Conservation (phyloP, 2,113 vertebrate genomes). For the Centropristis striata region DNA sequence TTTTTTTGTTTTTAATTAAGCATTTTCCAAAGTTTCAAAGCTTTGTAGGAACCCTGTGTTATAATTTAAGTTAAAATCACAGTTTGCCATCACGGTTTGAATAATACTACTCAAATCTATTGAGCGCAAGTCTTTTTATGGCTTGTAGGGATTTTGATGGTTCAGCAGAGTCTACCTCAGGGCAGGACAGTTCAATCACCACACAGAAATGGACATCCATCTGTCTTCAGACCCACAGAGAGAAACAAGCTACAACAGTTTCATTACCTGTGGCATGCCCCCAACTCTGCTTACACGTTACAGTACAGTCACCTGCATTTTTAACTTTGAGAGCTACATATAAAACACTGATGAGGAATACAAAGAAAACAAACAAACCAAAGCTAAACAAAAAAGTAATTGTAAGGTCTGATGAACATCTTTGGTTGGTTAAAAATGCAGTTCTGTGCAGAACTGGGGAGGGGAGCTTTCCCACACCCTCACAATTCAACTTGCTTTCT, state of each 20-base stretch:
- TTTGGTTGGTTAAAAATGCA: slow-evolving; percentile 77
- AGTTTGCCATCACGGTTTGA: background rate
- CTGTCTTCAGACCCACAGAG: slow-evolving; percentile 42
- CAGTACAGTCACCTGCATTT: slow-evolving; percentile 23
- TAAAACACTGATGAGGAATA: slow-evolving; percentile 28
- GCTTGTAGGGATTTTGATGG: slow-evolving; percentile 16
- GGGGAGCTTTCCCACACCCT: slow-evolving; percentile 8
- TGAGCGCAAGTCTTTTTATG: background rate
- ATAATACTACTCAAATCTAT: background rate
- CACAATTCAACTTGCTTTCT: slow-evolving; percentile 33
- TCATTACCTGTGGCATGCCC: slow-evolving; percentile 62
- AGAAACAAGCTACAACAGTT: slow-evolving; percentile 31
- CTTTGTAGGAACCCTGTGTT: no score
- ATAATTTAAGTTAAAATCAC: background rate
- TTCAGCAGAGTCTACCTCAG: slow-evolving; percentile 67
- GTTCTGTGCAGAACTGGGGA: slow-evolving; percentile 52
- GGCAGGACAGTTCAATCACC: slow-evolving; percentile 27
- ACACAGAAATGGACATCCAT: slow-evolving; percentile 55
- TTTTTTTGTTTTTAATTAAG: no score
- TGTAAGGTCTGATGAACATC: slow-evolving; percentile 29
- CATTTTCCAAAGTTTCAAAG: no score
- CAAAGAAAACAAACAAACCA: slow-evolving; percentile 40
- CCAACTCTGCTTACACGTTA: slow-evolving; percentile 38
- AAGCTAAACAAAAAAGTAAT: slow-evolving; percentile 9
- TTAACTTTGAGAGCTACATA: background rate